Evolutionary conservation across 2,113 vertebrate genomes (phyloP).

Genomic region (Montifringilla adamsi): DNA sequence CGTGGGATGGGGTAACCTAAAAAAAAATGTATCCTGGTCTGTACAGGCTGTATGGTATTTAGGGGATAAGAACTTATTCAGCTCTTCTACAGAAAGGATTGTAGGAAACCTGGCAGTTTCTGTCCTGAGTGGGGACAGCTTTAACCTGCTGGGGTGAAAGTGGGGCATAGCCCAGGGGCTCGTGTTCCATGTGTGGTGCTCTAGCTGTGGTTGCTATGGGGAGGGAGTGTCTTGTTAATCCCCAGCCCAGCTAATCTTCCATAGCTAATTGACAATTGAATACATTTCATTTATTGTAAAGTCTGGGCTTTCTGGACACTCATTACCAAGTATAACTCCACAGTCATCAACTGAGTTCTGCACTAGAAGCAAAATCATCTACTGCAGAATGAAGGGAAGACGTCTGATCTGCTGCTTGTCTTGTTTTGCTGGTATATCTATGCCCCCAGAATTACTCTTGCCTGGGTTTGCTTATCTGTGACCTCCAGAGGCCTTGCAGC

Average conservation of each 20-base stretch:
- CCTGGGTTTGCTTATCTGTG: background rate
- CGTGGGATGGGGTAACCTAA: background rate
- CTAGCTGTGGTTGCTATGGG: background rate
- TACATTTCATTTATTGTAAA: background rate
- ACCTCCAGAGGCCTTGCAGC: background rate
- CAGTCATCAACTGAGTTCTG: background rate
- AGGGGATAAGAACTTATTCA: background rate
- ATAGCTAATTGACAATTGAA: background rate
- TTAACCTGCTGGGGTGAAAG: background rate
- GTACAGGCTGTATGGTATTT: background rate
- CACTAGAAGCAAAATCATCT: background rate
- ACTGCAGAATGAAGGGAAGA: background rate
- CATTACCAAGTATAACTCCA: background rate
- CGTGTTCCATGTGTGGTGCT: rapidly evolving
- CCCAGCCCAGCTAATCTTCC: background rate
- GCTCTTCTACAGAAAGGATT: background rate
- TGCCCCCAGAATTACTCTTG: background rate
- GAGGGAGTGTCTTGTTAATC: background rate
- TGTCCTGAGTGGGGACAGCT: background rate
- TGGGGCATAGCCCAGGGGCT: background rate
- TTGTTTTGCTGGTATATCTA: background rate
- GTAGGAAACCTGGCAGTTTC: background rate
- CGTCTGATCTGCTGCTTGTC: background rate
- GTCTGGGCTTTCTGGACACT: background rate
- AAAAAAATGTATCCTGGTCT: background rate